Evolutionary conservation across 1,140 invertebrate genomes (phyloP).

Genomic region (Lucilia sericata): DNA sequence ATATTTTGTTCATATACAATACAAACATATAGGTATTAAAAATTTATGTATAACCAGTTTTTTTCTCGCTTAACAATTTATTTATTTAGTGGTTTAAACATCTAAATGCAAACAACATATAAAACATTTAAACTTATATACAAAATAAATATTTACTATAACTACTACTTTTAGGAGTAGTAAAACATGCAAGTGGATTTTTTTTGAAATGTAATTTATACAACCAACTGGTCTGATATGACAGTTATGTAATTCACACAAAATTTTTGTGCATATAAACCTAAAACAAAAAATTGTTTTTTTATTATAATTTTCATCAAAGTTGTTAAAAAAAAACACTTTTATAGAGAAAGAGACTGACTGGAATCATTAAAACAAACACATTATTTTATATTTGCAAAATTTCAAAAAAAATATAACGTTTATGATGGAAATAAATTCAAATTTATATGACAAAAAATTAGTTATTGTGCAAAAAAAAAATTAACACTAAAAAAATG

Average conservation of each 20-base stretch:
- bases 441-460: too few species aligned
- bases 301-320: slow-evolving; percentile 7
- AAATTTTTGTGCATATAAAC: neutral
- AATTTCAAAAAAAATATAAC: too few species aligned
- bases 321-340: neutral
- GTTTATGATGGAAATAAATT: too few species aligned
- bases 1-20: neutral
- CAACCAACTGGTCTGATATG: slow-evolving; percentile 11
- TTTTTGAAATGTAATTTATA: slow-evolving; percentile 13
- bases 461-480: too few species aligned
- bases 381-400: too few species aligned
- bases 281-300: neutral
- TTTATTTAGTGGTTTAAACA: neutral
- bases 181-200: neutral
- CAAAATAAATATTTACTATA: neutral
- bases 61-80: neutral
- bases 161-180: too few species aligned
- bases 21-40: too few species aligned
- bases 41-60: slow-evolving; percentile 25
- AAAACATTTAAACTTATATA: neutral
- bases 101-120: neutral
- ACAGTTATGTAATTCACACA: slow-evolving; percentile 14
- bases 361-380: too few species aligned
- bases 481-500: too few species aligned
- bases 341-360: neutral